Conservation (phyloP, 2,797 vertebrate genomes). For the Chiropotes sagulatus region DNA sequence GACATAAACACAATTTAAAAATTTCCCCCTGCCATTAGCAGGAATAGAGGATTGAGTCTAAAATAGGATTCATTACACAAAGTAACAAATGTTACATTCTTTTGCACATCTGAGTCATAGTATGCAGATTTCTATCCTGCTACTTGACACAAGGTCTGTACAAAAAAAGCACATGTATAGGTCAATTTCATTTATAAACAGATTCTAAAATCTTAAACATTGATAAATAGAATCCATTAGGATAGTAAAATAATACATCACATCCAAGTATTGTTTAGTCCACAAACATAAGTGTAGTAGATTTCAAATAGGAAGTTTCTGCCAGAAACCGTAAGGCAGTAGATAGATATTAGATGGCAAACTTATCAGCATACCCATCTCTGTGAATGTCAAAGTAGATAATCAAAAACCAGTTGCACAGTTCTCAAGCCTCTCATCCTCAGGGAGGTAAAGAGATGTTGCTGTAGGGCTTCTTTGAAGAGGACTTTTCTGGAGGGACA, state of each 20-base stretch:
- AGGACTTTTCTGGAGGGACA: neutral
- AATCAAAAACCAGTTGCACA: neutral
- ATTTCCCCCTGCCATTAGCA: neutral
- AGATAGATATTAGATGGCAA: neutral
- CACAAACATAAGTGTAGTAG: neutral
- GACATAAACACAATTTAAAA: neutral
- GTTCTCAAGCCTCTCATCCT: neutral
- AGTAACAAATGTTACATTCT: neutral
- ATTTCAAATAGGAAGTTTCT: slow-evolving; percentile 15
- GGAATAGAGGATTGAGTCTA: neutral
- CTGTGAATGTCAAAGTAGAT: neutral
- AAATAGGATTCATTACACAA: neutral
- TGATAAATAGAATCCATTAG: slow-evolving; percentile 38
- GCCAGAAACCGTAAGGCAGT: neutral
- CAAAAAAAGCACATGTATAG: neutral
- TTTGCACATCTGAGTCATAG: slow-evolving; percentile 30
- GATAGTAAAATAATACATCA: neutral
- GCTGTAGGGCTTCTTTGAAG: neutral
- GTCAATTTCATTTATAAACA: slow-evolving; percentile 1
- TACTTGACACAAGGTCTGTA: neutral
- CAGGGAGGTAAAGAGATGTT: neutral
- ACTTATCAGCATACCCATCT: neutral
- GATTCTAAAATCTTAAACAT: slow-evolving; percentile 9
- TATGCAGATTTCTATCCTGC: neutral
- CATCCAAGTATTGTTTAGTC: neutral